Evolutionary conservation across 2,888 invertebrate genomes (phyloP), one percentile per base, ranked within the genome.

Genomic region (Rotaria socialis): DNA sequence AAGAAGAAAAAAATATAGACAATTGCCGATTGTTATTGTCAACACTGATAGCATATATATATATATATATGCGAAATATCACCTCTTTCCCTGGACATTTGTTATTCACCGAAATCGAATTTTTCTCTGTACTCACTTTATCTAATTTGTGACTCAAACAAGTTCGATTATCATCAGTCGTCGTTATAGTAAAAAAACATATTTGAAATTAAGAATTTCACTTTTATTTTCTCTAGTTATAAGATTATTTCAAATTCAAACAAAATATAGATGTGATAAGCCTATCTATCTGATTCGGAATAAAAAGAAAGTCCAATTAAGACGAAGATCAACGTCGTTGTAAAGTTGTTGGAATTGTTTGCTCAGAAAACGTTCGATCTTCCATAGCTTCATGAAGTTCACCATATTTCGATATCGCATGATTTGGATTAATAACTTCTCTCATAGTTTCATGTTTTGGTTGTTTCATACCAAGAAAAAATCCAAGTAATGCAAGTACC

Each of bases 381-480:
- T 67, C 67, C 35, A 67, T 35, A 7, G 67, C 35, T 41, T 67
- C 67, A 67, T 67, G 35, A 35, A 67, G 35, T 67, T 67, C 67
- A 19, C 67, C 67, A 35, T 67, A 67, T 67, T 67, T 67, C 16
- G 67, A 35, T 35, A 67, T 14, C 19, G 35, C 35, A 67, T 67
- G 67, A 67, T 67, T 35, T 19, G 67, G 67, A 67, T 67, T 67
- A 5, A 41, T 41, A 27, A 67, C 67, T 67, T 67, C 67, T 67
- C 35, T 14, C 67, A 67, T 67, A 19, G 27, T 67, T 14, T 35
- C 67, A 19, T 4, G 14, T 41, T 89, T 89, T 41, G 90, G 90
- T 91, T 97, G 96, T 87, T 96, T 92, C 11, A 95, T 95, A 56
- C 96, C 96, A 88, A 97, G 93, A 89, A 96, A 95, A 92, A 97